Conservation (phyloP, 2,113 vertebrate genomes). For the Gopherus evgoodei region DNA sequence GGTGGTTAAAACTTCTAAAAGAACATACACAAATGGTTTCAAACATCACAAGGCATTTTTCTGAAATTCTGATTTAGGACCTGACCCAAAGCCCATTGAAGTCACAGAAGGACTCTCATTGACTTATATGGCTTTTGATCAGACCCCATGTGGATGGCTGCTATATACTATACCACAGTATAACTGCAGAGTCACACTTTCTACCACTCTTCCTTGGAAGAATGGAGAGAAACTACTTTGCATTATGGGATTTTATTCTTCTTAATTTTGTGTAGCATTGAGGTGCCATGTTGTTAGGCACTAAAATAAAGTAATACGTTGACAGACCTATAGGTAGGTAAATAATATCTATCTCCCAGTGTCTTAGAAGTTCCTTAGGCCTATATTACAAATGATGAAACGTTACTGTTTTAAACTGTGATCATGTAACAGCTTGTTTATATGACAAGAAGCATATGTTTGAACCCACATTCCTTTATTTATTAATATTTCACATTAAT, state of each 20-base stretch:
- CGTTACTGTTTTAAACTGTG: background rate
- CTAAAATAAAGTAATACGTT: background rate
- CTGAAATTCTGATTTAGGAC: background rate
- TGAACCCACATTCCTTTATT: background rate
- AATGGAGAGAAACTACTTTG: background rate
- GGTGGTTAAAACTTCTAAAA: background rate
- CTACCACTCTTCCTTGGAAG: background rate
- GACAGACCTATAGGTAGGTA: background rate
- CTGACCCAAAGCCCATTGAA: background rate
- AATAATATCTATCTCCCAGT: background rate
- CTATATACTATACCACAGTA: background rate
- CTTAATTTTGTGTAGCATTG: background rate
- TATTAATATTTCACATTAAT: background rate
- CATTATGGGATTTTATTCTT: background rate
- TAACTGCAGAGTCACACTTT: background rate
- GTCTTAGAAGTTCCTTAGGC: background rate
- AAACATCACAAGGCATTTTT: background rate
- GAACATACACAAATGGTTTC: slow-evolving; percentile 3
- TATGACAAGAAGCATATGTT: background rate
- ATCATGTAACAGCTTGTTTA: background rate
- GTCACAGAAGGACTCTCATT: background rate
- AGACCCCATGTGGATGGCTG: background rate
- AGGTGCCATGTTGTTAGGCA: background rate
- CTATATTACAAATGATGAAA: background rate
- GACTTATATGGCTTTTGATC: background rate